Conservation (phyloP, 2,888 invertebrate genomes). For the Volucella inflata region DNA sequence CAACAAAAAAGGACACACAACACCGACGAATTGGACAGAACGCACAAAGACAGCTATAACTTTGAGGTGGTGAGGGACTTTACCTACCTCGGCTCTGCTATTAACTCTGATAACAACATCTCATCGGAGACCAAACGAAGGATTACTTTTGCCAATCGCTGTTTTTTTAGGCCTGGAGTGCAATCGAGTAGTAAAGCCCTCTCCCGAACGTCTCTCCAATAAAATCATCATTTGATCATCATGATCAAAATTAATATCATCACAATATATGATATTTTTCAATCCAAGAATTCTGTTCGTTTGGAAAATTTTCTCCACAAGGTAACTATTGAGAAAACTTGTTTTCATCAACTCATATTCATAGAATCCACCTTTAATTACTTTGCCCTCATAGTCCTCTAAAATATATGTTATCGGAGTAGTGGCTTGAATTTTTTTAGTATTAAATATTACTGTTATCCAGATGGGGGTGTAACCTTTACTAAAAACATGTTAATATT, state of each 20-base stretch:
- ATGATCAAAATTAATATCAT: slow-evolving; percentile 43
- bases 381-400: slow-evolving; percentile 77
- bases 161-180: too few relatives aligned
- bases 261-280: slow-evolving; percentile 52
- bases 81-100: too few relatives aligned
- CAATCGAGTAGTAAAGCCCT: too few relatives aligned
- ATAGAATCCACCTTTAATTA: slow-evolving; percentile 80
- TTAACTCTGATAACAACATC: too few relatives aligned
- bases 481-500: slow-evolving; percentile 43
- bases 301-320: slow-evolving; percentile 79
- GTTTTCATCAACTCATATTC: slow-evolving; percentile 79
- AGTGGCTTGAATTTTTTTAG: slow-evolving; percentile 76
- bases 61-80: too few relatives aligned
- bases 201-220: too few relatives aligned
- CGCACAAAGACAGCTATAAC: too few relatives aligned
- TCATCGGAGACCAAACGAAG: too few relatives aligned
- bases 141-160: too few relatives aligned
- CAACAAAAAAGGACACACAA: too few relatives aligned
- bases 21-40: too few relatives aligned
- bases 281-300: slow-evolving; percentile 77
- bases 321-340: slow-evolving; percentile 78
- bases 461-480: slow-evolving; percentile 55
- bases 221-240: too few relatives aligned
- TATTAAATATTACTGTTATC: slow-evolving; percentile 77
- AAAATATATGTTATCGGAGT: slow-evolving; percentile 77